Conservation (phyloP, 2,888 invertebrate genomes). For the Bursaphelenchus okinawaensis region DNA sequence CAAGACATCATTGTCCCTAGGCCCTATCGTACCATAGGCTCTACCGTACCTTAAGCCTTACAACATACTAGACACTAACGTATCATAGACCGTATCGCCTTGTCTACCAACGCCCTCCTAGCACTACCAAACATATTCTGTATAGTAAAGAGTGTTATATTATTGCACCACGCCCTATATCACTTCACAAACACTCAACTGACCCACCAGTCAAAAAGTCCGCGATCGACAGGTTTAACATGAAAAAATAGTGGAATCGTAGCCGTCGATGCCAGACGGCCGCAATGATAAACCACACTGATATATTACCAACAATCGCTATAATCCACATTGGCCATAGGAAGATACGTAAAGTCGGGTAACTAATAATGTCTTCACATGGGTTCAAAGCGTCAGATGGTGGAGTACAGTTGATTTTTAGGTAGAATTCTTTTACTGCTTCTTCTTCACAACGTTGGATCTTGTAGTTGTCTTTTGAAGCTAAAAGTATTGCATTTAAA, state of each 20-base stretch:
- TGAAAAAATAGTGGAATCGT: conserved; percentile 90
- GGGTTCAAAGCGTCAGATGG: conserved; percentile 77
- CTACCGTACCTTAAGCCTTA: no score
- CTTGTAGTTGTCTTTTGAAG: conserved; percentile 2
- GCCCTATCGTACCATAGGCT: no score
- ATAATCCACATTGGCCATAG: conserved; percentile 94
- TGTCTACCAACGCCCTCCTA: no score
- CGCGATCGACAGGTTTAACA: conserved; percentile 90
- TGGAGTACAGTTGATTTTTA: conserved; percentile 61
- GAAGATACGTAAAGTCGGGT: conserved; percentile 62
- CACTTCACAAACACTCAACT: no score
- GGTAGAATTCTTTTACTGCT: conserved; percentile 32
- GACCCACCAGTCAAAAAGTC: conserved; percentile 85
- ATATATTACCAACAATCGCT: conserved; percentile 79
- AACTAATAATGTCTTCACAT: conserved; percentile 82
- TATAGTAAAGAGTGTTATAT: no score
- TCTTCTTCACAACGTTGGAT: conserved; percentile 2
- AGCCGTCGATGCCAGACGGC: conserved; percentile 62
- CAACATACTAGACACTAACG: no score
- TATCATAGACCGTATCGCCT: no score
- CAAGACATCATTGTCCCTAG: no score
- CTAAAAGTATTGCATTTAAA: no score
- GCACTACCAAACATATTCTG: no score
- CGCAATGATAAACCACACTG: conserved; percentile 70
- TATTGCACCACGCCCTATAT: no score